These are phyloP conservation scores for Gymnocheta viridis DNA, from an alignment of 2,888 invertebrate genomes.

Conservation along the genomic window DNA sequence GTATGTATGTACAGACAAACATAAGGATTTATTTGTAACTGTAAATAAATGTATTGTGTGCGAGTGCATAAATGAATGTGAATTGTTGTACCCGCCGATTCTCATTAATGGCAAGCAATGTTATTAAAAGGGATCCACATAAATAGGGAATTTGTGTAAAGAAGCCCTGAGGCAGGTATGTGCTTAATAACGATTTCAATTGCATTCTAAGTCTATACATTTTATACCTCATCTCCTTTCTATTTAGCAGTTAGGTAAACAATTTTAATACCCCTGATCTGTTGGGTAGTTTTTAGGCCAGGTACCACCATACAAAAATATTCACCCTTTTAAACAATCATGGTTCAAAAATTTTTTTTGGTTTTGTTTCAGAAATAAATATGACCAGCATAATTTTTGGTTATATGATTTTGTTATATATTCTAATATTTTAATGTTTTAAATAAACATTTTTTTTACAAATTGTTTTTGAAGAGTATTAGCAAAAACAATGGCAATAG, in stretches of 20 bases:
- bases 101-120: neutral
- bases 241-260: neutral
- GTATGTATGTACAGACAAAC: neutral
- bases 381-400: slow-evolving; percentile 49
- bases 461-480: neutral
- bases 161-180: too few relatives aligned
- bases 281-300: neutral
- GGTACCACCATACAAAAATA: neutral
- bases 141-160: neutral
- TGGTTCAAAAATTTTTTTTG: slow-evolving; percentile 5
- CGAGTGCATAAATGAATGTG: neutral
- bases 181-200: too few relatives aligned
- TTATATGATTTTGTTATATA: slow-evolving; percentile 6
- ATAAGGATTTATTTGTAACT: neutral
- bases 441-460: slow-evolving; percentile 12
- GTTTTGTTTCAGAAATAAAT: slow-evolving; percentile 19
- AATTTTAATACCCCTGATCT: neutral
- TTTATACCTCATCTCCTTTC: neutral
- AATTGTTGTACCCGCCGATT: neutral
- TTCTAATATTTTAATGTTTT: slow-evolving; percentile 14
- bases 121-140: neutral
- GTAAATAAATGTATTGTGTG: neutral
- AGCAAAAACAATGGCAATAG: neutral
- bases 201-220: too few relatives aligned
- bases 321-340: neutral